Evolutionary conservation across 2,113 vertebrate genomes (phyloP).

Genomic region (Sterrhoptilus dennistouni): DNA sequence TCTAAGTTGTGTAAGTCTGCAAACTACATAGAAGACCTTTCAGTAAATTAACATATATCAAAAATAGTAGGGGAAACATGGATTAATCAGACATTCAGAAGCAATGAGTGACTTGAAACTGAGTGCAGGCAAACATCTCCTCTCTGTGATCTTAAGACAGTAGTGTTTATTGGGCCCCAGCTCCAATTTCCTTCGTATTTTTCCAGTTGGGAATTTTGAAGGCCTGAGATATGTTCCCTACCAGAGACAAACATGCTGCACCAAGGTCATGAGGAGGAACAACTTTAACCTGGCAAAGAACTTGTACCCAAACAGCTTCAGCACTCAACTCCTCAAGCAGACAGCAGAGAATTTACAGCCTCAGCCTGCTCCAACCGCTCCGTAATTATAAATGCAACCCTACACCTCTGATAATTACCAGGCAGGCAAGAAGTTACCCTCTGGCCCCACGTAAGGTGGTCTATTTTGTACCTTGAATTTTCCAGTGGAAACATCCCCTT

Average conservation of each 20-base stretch:
- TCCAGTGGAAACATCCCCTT: neutral
- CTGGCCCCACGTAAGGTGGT: neutral
- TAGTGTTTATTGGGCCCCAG: neutral
- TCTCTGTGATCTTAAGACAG: neutral
- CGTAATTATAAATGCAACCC: neutral
- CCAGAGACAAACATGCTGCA: neutral
- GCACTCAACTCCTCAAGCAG: neutral
- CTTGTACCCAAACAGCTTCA: neutral
- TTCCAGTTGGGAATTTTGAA: neutral
- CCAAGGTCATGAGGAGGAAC: constrained; percentile 10
- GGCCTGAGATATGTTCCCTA: neutral
- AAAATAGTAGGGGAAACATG: neutral
- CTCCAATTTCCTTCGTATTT: neutral
- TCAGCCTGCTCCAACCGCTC: neutral
- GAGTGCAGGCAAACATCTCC: neutral
- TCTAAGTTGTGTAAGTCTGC: neutral
- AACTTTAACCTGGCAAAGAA: neutral
- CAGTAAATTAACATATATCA: neutral
- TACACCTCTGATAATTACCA: constrained; percentile 20
- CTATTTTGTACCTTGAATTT: neutral
- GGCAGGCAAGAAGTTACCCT: neutral
- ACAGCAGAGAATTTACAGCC: constrained; percentile 40
- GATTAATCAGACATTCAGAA: neutral
- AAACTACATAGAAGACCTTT: neutral
- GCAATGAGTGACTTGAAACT: neutral